A percentile compares a stretch with the other conserved stretches of the same genome.
These are phyloP conservation scores for Drosophila ogumai DNA, from an alignment of 1,140 invertebrate species.

Conservation along the genomic window DNA sequence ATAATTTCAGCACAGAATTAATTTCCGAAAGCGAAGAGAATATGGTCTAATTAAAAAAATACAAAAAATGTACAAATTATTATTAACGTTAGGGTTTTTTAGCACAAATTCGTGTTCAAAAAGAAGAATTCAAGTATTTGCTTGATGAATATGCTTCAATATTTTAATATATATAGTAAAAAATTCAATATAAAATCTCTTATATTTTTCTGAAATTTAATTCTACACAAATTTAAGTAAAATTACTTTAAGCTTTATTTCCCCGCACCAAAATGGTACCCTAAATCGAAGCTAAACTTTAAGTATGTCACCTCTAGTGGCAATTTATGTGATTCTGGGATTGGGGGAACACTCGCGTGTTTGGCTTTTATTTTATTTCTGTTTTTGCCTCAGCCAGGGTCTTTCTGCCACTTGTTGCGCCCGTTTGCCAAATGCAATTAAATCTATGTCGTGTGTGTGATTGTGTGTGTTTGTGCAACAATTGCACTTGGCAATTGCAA, in stretches of 20 bases:
- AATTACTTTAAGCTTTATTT: neutral
- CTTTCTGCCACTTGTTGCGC: conserved; percentile 64
- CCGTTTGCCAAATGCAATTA: conserved; percentile 80
- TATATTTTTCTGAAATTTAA: neutral
- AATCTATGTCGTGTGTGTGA: conserved; percentile 66
- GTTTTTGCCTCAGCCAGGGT: conserved; percentile 23
- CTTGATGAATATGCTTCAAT: too few species aligned
- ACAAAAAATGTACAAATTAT: too few species aligned
- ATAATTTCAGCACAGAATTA: too few species aligned
- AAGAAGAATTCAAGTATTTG: too few species aligned
- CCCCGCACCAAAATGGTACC: neutral
- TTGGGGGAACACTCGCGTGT: conserved; percentile 23
- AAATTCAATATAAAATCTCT: neutral
- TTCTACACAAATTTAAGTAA: neutral
- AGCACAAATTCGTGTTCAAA: too few species aligned
- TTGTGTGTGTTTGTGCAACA: conserved; percentile 25
- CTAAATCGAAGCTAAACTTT: neutral
- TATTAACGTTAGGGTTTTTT: too few species aligned
- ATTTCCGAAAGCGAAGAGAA: too few species aligned
- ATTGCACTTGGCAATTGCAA: conserved; percentile 63
- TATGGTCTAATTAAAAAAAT: too few species aligned
- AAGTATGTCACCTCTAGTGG: conserved; percentile 12
- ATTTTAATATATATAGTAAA: neutral
- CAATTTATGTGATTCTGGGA: conserved; percentile 14
- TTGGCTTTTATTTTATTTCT: conserved; percentile 25